phyloP scores from a whole-genome alignment of 2,888 invertebrate species.

The Rotaria macrura region DNA sequence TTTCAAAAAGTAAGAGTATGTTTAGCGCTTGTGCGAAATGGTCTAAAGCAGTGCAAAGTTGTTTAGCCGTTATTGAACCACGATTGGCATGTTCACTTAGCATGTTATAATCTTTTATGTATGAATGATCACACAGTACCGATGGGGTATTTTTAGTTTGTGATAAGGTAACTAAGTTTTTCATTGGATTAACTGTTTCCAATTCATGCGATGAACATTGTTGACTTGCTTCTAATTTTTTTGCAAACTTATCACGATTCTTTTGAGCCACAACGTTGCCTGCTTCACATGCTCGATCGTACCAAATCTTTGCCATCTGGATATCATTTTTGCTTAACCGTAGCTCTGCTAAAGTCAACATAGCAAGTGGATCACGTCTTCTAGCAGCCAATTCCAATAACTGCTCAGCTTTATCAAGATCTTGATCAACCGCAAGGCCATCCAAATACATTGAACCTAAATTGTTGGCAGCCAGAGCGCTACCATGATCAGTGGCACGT shows the following conservation, averaged over 20 bases:
- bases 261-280: slow-evolving; percentile 8
- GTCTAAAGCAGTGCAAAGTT: not conserved
- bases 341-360: not conserved
- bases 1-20: not conserved
- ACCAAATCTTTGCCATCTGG: slow-evolving; percentile 22
- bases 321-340: not conserved
- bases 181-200: too few species aligned
- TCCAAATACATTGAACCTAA: slow-evolving; percentile 21
- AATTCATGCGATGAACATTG: too few species aligned
- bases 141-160: too few species aligned
- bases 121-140: not conserved
- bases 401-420: slow-evolving; percentile 24
- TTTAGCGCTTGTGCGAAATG: not conserved
- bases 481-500: slow-evolving; percentile 23
- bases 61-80: slow-evolving; percentile 13
- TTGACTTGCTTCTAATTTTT: too few species aligned
- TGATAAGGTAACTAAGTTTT: too few species aligned
- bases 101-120: slow-evolving; percentile 3
- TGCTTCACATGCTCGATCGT: slow-evolving; percentile 14
- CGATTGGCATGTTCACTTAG: slow-evolving; percentile 12
- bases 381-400: slow-evolving; percentile 8
- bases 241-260: not conserved
- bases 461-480: not conserved
- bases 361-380: slow-evolving; percentile 20
- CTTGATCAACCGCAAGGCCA: not conserved